Conservation (phyloP, 2,888 invertebrate species). For the Stenchaetothrips biformis region DNA sequence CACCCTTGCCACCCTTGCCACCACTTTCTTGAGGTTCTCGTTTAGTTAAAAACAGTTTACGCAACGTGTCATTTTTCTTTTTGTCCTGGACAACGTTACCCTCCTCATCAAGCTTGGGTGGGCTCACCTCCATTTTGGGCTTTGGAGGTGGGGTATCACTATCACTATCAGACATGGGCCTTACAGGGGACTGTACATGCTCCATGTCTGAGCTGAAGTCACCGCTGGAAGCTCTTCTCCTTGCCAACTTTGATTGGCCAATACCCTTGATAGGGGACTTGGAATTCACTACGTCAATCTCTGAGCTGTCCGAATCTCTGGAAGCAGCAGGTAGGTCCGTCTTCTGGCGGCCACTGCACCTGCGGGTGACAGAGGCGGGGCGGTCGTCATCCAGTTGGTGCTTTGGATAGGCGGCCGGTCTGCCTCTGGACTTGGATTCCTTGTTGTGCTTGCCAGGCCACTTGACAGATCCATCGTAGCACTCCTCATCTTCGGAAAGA, state of each 20-base stretch:
- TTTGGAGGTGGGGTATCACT: slow-evolving; percentile 25
- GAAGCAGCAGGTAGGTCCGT: neutral
- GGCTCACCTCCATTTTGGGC: slow-evolving; percentile 44
- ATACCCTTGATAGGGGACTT: neutral
- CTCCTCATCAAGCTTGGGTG: slow-evolving; percentile 49
- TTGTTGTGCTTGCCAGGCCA: neutral
- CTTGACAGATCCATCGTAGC: neutral
- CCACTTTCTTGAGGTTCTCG: slow-evolving; percentile 39
- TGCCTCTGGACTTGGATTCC: neutral
- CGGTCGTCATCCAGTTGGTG: neutral
- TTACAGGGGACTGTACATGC: neutral
- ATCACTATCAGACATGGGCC: slow-evolving; percentile 26
- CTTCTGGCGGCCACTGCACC: neutral
- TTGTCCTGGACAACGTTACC: slow-evolving; percentile 59
- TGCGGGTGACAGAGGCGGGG: neutral
- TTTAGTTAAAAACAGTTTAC: slow-evolving; percentile 59
- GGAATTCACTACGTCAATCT: neutral
- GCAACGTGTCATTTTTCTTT: slow-evolving; percentile 63
- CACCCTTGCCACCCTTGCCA: slow-evolving; percentile 41
- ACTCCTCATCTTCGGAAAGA: neutral
- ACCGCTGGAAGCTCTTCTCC: neutral
- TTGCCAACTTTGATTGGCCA: neutral
- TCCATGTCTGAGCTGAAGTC: neutral
- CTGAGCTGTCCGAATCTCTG: neutral
- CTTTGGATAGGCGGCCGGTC: neutral